These are phyloP conservation scores for Cheilosia pagana DNA, from an alignment of 2,888 invertebrate genomes.

Conservation along the genomic window DNA sequence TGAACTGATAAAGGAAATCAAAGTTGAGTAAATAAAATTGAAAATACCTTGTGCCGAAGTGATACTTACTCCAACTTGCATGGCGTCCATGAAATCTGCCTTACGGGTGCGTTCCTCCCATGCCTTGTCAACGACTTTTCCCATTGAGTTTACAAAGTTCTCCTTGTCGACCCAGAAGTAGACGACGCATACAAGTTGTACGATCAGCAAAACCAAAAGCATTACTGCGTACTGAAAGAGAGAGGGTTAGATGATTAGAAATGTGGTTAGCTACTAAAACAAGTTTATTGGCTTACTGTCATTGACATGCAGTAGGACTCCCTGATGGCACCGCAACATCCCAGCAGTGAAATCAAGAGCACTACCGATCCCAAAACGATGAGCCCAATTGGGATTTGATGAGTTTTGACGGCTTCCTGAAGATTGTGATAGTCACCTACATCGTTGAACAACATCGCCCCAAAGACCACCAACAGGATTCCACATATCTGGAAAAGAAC, in stretches of 20 bases:
- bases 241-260: slow-evolving; percentile 24
- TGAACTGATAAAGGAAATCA: slow-evolving; percentile 75
- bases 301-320: slow-evolving; percentile 95
- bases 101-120: slow-evolving; percentile 79
- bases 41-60: not conserved
- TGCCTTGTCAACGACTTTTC: slow-evolving; percentile 84
- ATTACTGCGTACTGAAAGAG: slow-evolving; percentile 88
- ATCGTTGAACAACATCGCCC: slow-evolving; percentile 87
- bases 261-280: not conserved
- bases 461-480: slow-evolving; percentile 87
- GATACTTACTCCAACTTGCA: slow-evolving; percentile 79
- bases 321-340: slow-evolving; percentile 94
- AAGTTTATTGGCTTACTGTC: slow-evolving; percentile 86
- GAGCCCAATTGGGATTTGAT: slow-evolving; percentile 86
- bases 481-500: slow-evolving; percentile 87
- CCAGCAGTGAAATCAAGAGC: slow-evolving; percentile 93
- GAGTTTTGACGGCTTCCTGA: slow-evolving; percentile 83
- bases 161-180: slow-evolving; percentile 87
- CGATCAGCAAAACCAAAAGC: slow-evolving; percentile 88
- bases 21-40: slow-evolving; percentile 62
- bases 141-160: slow-evolving; percentile 84
- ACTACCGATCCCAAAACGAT: slow-evolving; percentile 89
- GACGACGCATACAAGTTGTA: slow-evolving; percentile 89
- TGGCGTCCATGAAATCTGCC: slow-evolving; percentile 78
- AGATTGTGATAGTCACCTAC: slow-evolving; percentile 84